Evolutionary conservation across 2,797 vertebrate species (phyloP).

Genomic region (Pelobates cultripes): DNA sequence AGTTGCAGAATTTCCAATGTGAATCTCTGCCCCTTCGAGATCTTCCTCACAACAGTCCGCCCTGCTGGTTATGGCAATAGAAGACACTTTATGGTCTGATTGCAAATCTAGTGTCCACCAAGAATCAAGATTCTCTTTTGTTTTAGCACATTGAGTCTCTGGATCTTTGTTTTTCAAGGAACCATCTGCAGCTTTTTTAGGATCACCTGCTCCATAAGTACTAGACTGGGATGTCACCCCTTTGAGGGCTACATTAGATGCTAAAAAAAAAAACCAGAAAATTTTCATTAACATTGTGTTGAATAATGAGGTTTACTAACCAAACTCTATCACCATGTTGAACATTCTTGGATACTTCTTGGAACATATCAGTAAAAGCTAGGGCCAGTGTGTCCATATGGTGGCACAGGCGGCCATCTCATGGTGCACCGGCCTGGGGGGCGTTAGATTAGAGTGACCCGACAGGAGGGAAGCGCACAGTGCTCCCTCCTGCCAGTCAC

Average conservation of each 20-base stretch:
- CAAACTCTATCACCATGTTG: too few relatives aligned
- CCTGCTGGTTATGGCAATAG: slow-evolving; percentile 49
- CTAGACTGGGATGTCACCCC: slow-evolving; percentile 35
- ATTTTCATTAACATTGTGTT: too few relatives aligned
- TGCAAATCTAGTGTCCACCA: slow-evolving; percentile 55
- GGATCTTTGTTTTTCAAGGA: slow-evolving; percentile 12
- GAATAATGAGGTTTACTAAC: too few relatives aligned
- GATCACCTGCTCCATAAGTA: slow-evolving; percentile 34
- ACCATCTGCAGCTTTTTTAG: slow-evolving; percentile 46
- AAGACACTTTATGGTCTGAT: slow-evolving; percentile 47
- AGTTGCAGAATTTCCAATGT: slow-evolving; percentile 47
- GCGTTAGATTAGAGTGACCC: too few relatives aligned
- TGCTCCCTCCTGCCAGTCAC: too few relatives aligned
- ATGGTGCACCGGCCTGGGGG: too few relatives aligned
- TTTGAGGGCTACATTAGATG: slow-evolving; percentile 31
- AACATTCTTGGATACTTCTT: too few relatives aligned
- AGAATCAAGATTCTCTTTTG: slow-evolving; percentile 31
- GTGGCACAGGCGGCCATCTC: too few relatives aligned
- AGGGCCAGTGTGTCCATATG: too few relatives aligned
- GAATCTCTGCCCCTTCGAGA: slow-evolving; percentile 50
- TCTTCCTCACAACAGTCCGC: slow-evolving; percentile 33
- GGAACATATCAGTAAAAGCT: too few relatives aligned
- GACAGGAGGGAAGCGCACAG: too few relatives aligned
- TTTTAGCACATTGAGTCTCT: slow-evolving; percentile 43
- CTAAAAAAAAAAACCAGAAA: background rate